phyloP scores from a whole-genome alignment of 1,140 invertebrate genomes.

The Glomeris maerens region DNA sequence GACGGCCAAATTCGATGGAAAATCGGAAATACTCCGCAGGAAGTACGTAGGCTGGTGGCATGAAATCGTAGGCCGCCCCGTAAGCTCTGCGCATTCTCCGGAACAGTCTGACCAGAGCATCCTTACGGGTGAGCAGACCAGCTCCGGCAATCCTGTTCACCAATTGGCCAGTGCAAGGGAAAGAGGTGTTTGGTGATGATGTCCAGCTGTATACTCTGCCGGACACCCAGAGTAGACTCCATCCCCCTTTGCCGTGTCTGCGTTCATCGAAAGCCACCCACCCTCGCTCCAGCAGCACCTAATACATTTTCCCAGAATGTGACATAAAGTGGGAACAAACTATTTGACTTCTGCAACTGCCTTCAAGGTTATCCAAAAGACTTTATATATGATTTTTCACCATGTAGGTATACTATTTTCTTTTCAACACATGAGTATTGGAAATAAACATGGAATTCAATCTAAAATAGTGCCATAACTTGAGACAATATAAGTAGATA shows the following conservation, averaged over 20 bases:
- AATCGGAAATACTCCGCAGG: constrained; percentile 8
- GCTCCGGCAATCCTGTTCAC: constrained; percentile 70
- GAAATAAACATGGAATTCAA: background rate
- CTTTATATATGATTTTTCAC: no score
- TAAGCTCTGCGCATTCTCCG: constrained; percentile 66
- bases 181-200: constrained; percentile 48
- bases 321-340: background rate
- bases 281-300: constrained; percentile 63
- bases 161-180: constrained; percentile 60
- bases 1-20: background rate
- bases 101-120: constrained; percentile 57
- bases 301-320: background rate
- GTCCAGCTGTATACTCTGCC: constrained; percentile 42
- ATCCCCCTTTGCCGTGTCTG: constrained; percentile 43
- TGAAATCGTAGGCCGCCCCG: constrained; percentile 66
- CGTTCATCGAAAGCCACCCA: constrained; percentile 55
- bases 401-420: no score
- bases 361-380: background rate
- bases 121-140: constrained; percentile 58
- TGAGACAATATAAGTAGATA: no score
- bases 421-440: no score
- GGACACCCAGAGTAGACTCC: constrained; percentile 70
- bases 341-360: background rate
- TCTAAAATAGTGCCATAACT: background rate
- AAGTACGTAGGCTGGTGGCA: constrained; percentile 28